Percentiles rank a stretch among this genome's conserved stretches.
These are phyloP conservation scores for Xiphorhynchus erythropygius DNA, from an alignment of 2,797 vertebrate genomes.

Conservation along the genomic window DNA sequence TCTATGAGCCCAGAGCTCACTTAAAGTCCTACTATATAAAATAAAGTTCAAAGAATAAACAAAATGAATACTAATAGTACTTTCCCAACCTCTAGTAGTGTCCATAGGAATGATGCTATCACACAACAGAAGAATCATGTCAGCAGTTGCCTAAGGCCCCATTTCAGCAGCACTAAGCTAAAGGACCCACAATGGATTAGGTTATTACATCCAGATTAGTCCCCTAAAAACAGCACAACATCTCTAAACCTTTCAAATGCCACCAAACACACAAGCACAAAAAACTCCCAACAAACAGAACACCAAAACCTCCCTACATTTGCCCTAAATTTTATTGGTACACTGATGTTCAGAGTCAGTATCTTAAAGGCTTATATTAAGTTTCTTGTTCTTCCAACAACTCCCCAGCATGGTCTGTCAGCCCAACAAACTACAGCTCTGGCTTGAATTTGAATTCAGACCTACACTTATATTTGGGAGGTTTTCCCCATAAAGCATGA, in stretches of 20 bases:
- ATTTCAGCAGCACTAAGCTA: not conserved
- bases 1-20: not conserved
- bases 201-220: rapidly evolving
- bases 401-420: not conserved
- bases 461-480: rapidly evolving
- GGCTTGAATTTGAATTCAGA: not conserved
- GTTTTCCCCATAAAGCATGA: rapidly evolving
- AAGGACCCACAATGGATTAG: too few relatives aligned
- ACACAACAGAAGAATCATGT: not conserved
- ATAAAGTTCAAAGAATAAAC: not conserved
- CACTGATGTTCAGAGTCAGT: not conserved
- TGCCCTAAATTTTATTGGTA: not conserved
- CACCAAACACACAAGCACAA: not conserved
- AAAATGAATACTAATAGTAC: not conserved
- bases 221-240: not conserved
- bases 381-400: not conserved
- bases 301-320: rapidly evolving
- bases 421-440: not conserved
- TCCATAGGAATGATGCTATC: not conserved
- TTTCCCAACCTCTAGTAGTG: not conserved
- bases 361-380: not conserved
- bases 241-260: not conserved
- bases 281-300: not conserved
- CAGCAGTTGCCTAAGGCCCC: not conserved
- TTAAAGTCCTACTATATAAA: not conserved